Conservation (phyloP, 1,140 invertebrate genomes). For the Drosophila ogumai region DNA sequence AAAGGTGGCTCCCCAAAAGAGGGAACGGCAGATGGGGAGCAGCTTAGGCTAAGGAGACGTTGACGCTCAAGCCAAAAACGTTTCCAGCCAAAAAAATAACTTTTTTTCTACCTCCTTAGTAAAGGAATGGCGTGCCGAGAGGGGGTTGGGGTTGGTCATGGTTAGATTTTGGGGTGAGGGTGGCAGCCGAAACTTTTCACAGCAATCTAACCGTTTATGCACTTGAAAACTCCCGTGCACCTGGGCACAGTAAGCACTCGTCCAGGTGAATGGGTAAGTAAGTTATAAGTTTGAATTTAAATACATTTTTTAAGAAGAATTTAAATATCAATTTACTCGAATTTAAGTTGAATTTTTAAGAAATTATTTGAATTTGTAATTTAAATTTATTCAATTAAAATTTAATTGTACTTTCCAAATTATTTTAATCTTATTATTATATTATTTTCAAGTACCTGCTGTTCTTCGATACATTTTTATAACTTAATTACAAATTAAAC, state of each 20-base stretch:
- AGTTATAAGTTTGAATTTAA: not conserved
- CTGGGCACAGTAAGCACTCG: slow-evolving; percentile 21
- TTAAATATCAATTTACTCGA: no score
- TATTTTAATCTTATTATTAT: no score
- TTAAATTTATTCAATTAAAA: no score
- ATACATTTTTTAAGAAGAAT: not conserved
- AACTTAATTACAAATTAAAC: no score
- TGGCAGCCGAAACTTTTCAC: slow-evolving; percentile 38
- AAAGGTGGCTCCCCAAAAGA: slow-evolving; percentile 9
- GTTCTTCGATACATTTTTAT: no score
- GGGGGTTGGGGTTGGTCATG: not conserved
- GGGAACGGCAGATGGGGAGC: not conserved
- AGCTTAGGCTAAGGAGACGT: slow-evolving; percentile 41
- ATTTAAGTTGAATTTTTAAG: no score
- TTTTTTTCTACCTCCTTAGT: not conserved
- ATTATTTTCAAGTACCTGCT: no score
- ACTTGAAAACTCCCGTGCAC: slow-evolving; percentile 51
- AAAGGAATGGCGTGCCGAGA: not conserved
- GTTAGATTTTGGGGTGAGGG: not conserved
- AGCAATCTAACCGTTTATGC: slow-evolving; percentile 64
- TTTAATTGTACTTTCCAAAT: no score
- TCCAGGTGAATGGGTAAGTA: not conserved
- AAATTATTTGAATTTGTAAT: no score
- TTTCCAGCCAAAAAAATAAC: slow-evolving; percentile 39
- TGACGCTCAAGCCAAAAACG: slow-evolving; percentile 70